Base-by-base conservation (phyloP, 2,888 invertebrate genomes). In the Drosophila trichaetosa region DNA sequence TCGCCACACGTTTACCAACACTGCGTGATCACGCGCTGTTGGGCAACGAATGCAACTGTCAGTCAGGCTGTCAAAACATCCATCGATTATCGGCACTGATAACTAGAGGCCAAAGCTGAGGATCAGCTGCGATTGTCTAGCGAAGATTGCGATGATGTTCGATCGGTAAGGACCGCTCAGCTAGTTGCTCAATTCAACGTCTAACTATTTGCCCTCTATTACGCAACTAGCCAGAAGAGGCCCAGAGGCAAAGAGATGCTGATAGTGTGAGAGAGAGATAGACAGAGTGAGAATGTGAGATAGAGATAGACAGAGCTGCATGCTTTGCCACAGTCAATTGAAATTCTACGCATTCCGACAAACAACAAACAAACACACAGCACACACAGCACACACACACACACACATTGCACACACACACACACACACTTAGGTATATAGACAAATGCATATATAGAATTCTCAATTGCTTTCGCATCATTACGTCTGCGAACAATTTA, bases 391-490 rank as follows among this genome's bases (percentile, higher is more conserved):
- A 72, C 59, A 73, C 71, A 84, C 84, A 80, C 69, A 72, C 57
- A 73, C 68, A 85, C 60, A 76, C 8, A 38, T 16, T 8, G 18
- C 18, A 38, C 18, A 46, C 21, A 2, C 21, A 87, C 80, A 82
- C 84, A 66, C 29, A 71, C 40, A 63, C 61, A 60, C 57, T 52
- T 46, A 18, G 31, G 40, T 60, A 54, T 51, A 71, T 64, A 87
- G 79, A 79, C 70, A 89, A 79, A 79, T 81, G 84, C 87, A 82
- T 76, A 82, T 85, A 87, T 78, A 87, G 82, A 90, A 86, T 86
- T 83, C 86, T 87, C 89, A 89, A 89, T 89, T 89, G 89, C 90
- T 90, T 89, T 89, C 90, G 88, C 87, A 89, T 89, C 90, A 89
- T 89, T 90, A 89, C 89, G 81, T 83, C 90, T 88, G 81, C 86